phyloP scores from a whole-genome alignment of 2,113 vertebrate species.

The Euleptes europaea region DNA sequence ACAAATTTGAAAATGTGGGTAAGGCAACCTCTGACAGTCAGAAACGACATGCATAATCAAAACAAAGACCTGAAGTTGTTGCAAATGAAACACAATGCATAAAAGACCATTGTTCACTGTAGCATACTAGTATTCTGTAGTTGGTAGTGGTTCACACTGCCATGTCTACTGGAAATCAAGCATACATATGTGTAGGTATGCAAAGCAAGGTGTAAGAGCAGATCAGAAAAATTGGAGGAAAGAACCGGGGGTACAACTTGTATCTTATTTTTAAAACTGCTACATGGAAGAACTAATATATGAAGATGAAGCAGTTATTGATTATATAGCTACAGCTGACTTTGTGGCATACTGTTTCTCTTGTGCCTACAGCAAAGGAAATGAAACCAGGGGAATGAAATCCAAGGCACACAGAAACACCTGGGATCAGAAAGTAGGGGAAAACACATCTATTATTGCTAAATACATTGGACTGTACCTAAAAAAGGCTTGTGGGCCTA shows the following conservation, averaged over 20 bases:
- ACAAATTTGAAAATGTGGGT: too few species aligned
- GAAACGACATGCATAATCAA: too few species aligned
- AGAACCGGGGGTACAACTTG: neutral
- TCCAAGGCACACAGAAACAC: neutral
- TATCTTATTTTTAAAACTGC: neutral
- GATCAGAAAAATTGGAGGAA: neutral
- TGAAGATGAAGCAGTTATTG: neutral
- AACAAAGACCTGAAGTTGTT: too few species aligned
- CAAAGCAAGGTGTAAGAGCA: neutral
- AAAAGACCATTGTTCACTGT: neutral
- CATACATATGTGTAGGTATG: neutral
- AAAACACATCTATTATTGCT: neutral
- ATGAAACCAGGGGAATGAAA: neutral
- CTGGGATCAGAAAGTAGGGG: neutral
- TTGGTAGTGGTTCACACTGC: neutral
- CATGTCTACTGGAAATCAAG: neutral
- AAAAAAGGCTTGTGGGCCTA: neutral
- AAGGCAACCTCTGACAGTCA: too few species aligned
- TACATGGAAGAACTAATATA: neutral
- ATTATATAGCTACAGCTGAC: neutral
- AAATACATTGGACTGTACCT: conserved; percentile 3
- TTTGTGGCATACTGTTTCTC: neutral
- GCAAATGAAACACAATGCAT: neutral
- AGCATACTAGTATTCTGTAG: neutral
- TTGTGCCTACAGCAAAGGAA: neutral